Evolutionary conservation across 1,140 invertebrate species (phyloP), one percentile per base, ranked within the genome.

Genomic region (Drosophila mojavensis): DNA sequence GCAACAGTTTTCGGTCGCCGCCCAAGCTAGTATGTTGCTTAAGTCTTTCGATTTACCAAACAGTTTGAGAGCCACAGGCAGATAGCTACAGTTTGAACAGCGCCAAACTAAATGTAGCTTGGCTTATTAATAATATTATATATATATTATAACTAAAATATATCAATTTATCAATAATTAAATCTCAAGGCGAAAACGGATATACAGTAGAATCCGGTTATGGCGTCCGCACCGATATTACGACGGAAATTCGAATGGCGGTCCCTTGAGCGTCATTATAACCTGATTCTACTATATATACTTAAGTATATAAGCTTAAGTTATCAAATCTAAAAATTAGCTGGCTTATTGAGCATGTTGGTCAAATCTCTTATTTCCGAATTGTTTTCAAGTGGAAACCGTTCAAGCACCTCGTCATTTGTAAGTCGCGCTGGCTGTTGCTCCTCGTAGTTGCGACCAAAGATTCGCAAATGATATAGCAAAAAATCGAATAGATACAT

Each of bases 401-500:
- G 60, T 1, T 60, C 66, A 30, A 9, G n/a, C 2, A 90, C 54
- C 43, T 90, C 78, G 1, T 48, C 39, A 50, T 11, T 47, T 24
- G 26, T 69, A 1, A 79, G 24, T 13, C 48, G 39, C 5, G 5
- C 15, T 2, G 78, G 74, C 28, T 61, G 36, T 33, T 54, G 41
- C 3, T 61, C 62, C n/a, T 36, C 36, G 13, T 39, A 33, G 7
- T 17, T 54, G 11, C 36, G 53, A 6, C 67, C 64, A 36, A 74
- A 75, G 0, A 88, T 56, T 7, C 65, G 55, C 0, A 88, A 63
- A 20, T 65, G 15, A 59, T 88, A 88, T 0, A 88, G 54, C n/a
- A 88, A 9, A 83, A 88, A 88, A 39, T 88, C 83, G 71, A 79
- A 88, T 2, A 88, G 55, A 24, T 82, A 73, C 83, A 88, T 88